Evolutionary conservation across 2,888 invertebrate species (phyloP), one percentile per base, ranked within the genome.

Genomic region (Cyclophora albipunctata): DNA sequence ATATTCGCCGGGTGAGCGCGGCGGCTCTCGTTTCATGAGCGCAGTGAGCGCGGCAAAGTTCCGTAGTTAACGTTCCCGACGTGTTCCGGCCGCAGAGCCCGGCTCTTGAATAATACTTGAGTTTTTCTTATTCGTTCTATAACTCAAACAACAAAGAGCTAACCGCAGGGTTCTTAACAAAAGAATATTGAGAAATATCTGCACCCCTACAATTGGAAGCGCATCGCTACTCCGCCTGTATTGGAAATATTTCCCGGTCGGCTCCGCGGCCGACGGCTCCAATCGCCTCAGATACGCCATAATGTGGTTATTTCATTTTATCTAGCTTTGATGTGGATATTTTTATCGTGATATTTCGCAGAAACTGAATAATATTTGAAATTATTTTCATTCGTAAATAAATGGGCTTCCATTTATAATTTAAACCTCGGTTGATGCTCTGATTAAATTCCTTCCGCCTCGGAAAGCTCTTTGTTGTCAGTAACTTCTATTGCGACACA

Each of bases 101-200:
- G 71, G 74, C 72, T 72, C 70, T 70, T 71, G 71, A 78, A 75
- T 77, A 78, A 80, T 77, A 65, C 70, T 75, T 68, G 64, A 70
- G 73, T 79, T 80, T 78, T 80, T 81, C 75, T 78, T 80, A 77
- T 79, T 77, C 70, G 71, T 69, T 68, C 64, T 76, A 78, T 82
- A 80, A 81, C 75, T 78, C 76, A 73, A 76, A 81, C 74, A 84
- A 84, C 83, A 83, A 83, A 84, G 77, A 78, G 71, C 74, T 75
- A 77, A 66, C 77, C 77, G 75, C 72, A 68, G 71, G 68, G 73
- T 74, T 78, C 67, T 69, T 70, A 72, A 86, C 85, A 86, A 86
- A 86, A 79, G 84, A 84, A 84, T 82, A 82, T 43, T 84, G 78
- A 81, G 79, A 81, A 84, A 83, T 84, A 84, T 82, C 78, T 78